These are phyloP conservation scores for Euclidia mi DNA, from an alignment of 2,888 invertebrate species.

Conservation along the genomic window DNA sequence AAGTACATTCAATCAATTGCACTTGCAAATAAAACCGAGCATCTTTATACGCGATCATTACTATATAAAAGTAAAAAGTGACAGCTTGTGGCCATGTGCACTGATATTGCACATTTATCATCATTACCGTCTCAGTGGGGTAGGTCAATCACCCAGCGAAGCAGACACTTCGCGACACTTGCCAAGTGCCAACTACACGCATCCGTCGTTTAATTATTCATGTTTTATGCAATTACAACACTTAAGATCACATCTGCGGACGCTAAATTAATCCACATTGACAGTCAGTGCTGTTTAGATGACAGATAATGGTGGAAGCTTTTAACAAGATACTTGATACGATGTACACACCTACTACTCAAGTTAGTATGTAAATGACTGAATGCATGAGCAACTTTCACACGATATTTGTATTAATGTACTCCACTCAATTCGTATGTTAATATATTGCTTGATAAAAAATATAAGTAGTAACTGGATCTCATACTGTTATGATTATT, in stretches of 20 bases:
- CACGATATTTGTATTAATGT: no score
- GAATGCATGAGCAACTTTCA: no score
- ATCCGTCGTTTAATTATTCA: constrained; percentile 9
- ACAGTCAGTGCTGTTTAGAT: constrained; percentile 2
- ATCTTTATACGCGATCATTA: no score
- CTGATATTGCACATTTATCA: constrained; percentile 1
- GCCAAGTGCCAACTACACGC: constrained; percentile 10
- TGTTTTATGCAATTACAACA: constrained; percentile 1
- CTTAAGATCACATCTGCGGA: constrained; percentile 14
- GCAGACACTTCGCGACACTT: not conserved
- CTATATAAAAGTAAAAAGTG: no score
- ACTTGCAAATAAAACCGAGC: no score
- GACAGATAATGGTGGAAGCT: not conserved
- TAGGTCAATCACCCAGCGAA: constrained; percentile 31
- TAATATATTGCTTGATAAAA: no score
- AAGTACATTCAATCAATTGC: no score
- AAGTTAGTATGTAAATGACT: not conserved
- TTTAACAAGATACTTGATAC: no score
- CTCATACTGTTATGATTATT: no score
- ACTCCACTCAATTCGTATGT: no score
- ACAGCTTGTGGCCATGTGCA: not conserved
- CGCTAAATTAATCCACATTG: constrained; percentile 5
- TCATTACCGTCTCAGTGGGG: constrained; percentile 13
- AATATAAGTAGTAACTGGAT: no score
- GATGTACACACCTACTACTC: not conserved